phyloP scores from a whole-genome alignment of 2,888 invertebrate species.

The Cephus pulcher region DNA sequence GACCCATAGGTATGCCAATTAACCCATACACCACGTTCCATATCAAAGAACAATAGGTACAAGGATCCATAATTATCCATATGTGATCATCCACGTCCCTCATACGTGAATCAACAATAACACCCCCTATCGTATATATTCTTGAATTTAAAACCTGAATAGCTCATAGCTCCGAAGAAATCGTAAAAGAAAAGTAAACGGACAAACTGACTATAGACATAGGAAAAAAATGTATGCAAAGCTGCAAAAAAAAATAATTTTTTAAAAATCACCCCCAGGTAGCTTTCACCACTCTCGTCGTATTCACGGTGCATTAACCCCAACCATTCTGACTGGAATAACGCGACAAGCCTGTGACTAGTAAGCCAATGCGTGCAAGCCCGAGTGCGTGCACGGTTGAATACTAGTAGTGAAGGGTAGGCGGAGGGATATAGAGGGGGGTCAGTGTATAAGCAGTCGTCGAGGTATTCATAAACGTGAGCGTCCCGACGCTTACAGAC shows the following conservation, averaged over 20 bases:
- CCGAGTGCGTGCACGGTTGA: slow-evolving; percentile 2
- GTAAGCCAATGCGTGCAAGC: not conserved
- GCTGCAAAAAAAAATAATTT: not conserved
- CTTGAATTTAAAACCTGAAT: not conserved
- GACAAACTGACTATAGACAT: not conserved
- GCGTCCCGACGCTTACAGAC: not conserved
- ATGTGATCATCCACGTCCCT: not conserved
- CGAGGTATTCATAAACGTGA: not conserved
- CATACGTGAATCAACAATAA: not conserved
- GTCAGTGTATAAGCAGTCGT: not conserved
- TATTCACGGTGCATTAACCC: not conserved
- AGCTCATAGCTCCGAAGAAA: not conserved
- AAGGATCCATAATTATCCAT: not conserved
- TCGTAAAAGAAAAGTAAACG: not conserved
- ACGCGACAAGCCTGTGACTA: not conserved
- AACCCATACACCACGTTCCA: not conserved
- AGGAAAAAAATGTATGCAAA: not conserved
- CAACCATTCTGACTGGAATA: not conserved
- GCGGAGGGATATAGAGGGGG: too few relatives aligned
- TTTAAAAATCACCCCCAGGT: not conserved
- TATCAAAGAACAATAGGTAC: not conserved
- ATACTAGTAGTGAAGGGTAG: not conserved
- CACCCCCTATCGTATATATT: not conserved
- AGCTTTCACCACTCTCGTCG: not conserved
- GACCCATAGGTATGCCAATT: not conserved